Evolutionary conservation across 2,113 vertebrate species (phyloP), one percentile per base, ranked within the genome.

Genomic region (Thalassarche chlororhynchos): DNA sequence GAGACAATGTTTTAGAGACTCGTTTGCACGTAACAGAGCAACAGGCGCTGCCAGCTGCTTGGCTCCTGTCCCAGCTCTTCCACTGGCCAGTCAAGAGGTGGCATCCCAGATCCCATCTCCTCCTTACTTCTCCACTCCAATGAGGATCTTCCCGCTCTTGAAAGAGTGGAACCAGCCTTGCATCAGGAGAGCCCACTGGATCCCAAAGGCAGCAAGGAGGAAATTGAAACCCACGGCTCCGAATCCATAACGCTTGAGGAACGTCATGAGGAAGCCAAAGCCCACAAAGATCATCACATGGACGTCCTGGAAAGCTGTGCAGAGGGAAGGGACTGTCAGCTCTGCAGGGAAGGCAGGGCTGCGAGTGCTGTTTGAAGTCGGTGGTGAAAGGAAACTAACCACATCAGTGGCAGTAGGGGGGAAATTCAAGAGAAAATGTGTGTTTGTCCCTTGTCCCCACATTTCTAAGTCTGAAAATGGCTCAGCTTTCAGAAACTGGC

Each of bases 251-350:
- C 99, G 99, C 94, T 99, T 99, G 96, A 99, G 98, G 93, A 99
- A 99, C 1, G 98, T 99, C 99, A 99, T 99, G 92, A 99, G 99
- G 97, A 99, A 99, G 31, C 99, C 99, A 42, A 99, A 99, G 23
- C 99, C 99, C 91, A 99, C 98, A 91, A 99, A 99, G 95, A 99
- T 99, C 99, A 99, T 99, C 95, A 99, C 99, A 1, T 99, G 99
- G 62, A 99, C 99, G 0, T 99, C 99, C 97, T 99, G 99, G 96
- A 99, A 99, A 91, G 99, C 99, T 99, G 98, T 34, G 71, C 34
- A 21, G 29, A 90, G 51, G 83, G 84, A 91, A 95, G 71, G 8
- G n/a, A 69, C 14, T 2, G 1, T 95, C 75, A 97, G 51, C 19
- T 80, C 29, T 66, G 32, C 0, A 0, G 38, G 28, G 7, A 60